These are phyloP conservation scores for Acropternis orthonyx DNA, from an alignment of 2,797 vertebrate species.

Conservation along the genomic window DNA sequence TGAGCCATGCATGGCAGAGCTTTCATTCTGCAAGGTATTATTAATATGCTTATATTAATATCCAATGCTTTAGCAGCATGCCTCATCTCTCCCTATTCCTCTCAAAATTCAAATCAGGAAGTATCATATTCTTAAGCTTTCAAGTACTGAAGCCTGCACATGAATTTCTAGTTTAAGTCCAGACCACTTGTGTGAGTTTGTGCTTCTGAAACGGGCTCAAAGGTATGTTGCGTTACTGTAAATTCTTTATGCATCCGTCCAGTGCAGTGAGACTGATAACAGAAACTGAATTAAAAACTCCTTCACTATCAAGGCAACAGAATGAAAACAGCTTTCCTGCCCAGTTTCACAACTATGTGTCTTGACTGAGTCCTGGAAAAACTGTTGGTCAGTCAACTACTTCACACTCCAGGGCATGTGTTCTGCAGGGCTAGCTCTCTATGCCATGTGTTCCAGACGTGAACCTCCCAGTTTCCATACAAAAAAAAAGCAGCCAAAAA, in stretches of 20 bases:
- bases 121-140: background rate
- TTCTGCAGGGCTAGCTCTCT: background rate
- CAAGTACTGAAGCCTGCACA: background rate
- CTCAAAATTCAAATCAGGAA: background rate
- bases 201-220: background rate
- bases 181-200: background rate
- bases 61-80: background rate
- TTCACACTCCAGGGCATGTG: background rate
- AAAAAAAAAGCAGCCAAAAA: background rate
- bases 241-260: background rate
- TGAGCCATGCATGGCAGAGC: background rate
- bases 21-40: background rate
- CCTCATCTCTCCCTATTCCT: background rate
- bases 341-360: background rate
- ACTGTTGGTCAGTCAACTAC: background rate
- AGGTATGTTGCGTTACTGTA: background rate
- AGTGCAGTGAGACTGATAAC: background rate
- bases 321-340: background rate
- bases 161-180: background rate
- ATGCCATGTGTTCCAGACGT: background rate
- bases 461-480: background rate
- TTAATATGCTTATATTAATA: background rate
- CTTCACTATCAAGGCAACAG: background rate
- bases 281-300: background rate
- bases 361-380: background rate